Evolutionary conservation across 1,140 invertebrate species (phyloP).

Genomic region (Lepidurus packardi): DNA sequence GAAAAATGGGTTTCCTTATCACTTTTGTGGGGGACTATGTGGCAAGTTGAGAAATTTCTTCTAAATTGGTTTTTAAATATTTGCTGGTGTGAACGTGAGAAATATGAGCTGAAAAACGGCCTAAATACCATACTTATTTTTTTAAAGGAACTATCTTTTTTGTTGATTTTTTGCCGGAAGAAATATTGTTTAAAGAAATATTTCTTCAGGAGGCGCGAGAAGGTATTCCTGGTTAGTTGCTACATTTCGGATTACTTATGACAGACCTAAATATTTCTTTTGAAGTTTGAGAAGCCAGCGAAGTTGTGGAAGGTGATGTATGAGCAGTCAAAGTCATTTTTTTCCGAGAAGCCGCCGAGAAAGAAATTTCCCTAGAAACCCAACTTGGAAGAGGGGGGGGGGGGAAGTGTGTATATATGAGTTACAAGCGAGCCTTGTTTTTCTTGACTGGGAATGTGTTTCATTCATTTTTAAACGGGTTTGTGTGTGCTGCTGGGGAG

Average conservation of each 20-base stretch:
- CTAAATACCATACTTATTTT: neutral
- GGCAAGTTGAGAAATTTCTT: slow-evolving; percentile 12
- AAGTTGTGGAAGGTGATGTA: neutral
- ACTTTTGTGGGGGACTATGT: neutral
- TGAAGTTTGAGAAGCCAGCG: neutral
- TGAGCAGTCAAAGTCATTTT: neutral
- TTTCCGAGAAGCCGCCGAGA: neutral
- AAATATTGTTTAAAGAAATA: neutral
- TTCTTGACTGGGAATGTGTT: slow-evolving; percentile 21
- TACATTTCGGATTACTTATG: neutral
- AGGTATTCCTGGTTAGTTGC: neutral
- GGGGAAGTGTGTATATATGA: neutral
- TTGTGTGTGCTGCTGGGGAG: neutral
- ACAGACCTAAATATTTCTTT: neutral
- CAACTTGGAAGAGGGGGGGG: neutral
- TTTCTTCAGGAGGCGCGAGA: neutral
- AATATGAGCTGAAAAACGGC: slow-evolving; percentile 6
- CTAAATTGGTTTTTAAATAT: slow-evolving; percentile 8
- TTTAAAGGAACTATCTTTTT: too few species aligned
- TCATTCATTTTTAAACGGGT: neutral
- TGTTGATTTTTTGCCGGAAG: too few species aligned
- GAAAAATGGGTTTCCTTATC: neutral
- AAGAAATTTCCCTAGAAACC: neutral
- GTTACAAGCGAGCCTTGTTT: slow-evolving; percentile 9
- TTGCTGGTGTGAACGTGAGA: neutral